A percentile compares a stretch with the other conserved stretches of the same genome.
Conservation (phyloP, 2,888 invertebrate species). For the Agrochola lota region DNA sequence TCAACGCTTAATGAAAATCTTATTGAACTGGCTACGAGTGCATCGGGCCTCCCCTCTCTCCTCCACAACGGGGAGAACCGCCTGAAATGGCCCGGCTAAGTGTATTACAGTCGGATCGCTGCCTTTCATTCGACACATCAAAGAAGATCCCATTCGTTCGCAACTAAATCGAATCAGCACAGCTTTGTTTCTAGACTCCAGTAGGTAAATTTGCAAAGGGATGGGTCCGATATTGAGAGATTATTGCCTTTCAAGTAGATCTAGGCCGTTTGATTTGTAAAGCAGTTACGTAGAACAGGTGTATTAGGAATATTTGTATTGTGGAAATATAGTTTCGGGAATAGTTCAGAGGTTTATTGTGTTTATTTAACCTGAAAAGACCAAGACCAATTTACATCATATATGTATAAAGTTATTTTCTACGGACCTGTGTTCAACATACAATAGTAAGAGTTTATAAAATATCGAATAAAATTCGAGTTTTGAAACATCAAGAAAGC, state of each 20-base stretch:
- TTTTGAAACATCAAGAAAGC: slow-evolving; percentile 50
- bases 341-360: slow-evolving; percentile 14
- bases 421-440: slow-evolving; percentile 12
- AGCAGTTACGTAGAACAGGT: slow-evolving; percentile 38
- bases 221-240: slow-evolving; percentile 69
- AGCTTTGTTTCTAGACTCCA: slow-evolving; percentile 86
- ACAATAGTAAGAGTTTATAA: slow-evolving; percentile 6
- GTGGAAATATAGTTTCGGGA: slow-evolving; percentile 26
- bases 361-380: background rate
- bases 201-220: slow-evolving; percentile 81
- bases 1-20: slow-evolving; percentile 90
- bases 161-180: slow-evolving; percentile 88
- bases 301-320: slow-evolving; percentile 53
- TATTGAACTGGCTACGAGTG: slow-evolving; percentile 86
- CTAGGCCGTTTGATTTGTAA: slow-evolving; percentile 60
- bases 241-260: slow-evolving; percentile 63
- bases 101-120: slow-evolving; percentile 90
- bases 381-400: slow-evolving; percentile 15
- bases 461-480: slow-evolving; percentile 53
- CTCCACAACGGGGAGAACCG: slow-evolving; percentile 69
- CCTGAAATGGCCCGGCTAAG: slow-evolving; percentile 88
- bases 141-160: slow-evolving; percentile 88
- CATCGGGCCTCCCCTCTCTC: slow-evolving; percentile 70
- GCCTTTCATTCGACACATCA: slow-evolving; percentile 91
- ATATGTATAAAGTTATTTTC: slow-evolving; percentile 3